Base-by-base conservation (phyloP, 2,888 invertebrate species). In the Trichogramma evanescens region DNA sequence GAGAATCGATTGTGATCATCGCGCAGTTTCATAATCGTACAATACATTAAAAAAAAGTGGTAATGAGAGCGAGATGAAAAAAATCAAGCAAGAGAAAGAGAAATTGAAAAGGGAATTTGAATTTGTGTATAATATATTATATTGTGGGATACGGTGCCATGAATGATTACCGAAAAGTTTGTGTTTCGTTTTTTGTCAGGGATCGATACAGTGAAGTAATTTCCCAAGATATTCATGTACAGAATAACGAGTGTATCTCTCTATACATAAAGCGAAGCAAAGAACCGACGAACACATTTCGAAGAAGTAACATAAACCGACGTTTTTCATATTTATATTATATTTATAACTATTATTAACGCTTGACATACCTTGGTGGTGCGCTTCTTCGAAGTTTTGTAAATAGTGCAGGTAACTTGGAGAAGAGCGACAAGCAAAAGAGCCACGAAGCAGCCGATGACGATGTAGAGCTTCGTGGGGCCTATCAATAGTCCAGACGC, bases 361-460 rank as follows among this genome's bases (percentile, higher is more conserved):
- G 26, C 26, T 26, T 26, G 26, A 26, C 26, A 80, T 82, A 90
- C 91, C 88, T 91, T 90, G 65, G 77, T 74, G 45, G 74, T 73
- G 64, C 81, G 82, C 67, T 82, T 83, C 67, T 82, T 82, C 26
- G 84, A 83, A 0, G 86, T 84, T 70, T 85, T 84, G 77, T 89
- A 88, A 52, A 94, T 84, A 2, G 93, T 93, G 74, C 93, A 92
- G 55, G 82, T 85, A 0, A 93, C 93, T 80, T 94, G 94, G 52
- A 94, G 80, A 8, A 93, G 70, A 1, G 91, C 91, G 48, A 94
- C 84, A 26, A 92, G 80, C 43, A 93, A 80, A 50, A 95, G 78
- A 0, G 92, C 92, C 0, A 84, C 86, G 59, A 93, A 87, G 68
- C 92, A 90, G 6, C 89, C 93, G 62, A 91, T 80, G 49, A 93